Evolutionary conservation across 2,113 vertebrate genomes (phyloP).

Genomic region (Ammodytes marinus): DNA sequence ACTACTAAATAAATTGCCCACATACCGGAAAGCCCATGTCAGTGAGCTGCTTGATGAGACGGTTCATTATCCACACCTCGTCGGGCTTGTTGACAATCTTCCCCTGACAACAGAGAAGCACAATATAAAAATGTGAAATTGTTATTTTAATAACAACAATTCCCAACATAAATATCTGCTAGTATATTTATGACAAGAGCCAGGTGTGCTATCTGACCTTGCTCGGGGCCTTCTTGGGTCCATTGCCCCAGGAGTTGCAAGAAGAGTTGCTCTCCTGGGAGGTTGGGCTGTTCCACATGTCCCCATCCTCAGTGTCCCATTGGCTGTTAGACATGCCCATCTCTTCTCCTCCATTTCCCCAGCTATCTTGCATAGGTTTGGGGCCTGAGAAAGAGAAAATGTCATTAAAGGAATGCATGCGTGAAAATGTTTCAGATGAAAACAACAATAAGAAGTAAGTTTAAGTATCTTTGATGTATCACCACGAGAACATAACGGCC

Average conservation of each 20-base stretch:
- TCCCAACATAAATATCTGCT: background rate
- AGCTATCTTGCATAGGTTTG: constrained; percentile 99
- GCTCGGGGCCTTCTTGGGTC: constrained; percentile 91
- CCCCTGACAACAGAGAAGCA: constrained; percentile 79
- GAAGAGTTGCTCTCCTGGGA: constrained; percentile 94
- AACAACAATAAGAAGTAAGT: background rate
- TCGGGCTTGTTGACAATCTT: constrained; percentile 94
- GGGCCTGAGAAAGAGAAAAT: constrained; percentile 85
- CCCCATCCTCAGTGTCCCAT: constrained; percentile 96
- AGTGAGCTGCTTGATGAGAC: constrained; percentile 97
- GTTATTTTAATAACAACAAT: background rate
- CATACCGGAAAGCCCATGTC: constrained; percentile 99
- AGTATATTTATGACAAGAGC: background rate
- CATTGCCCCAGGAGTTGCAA: constrained; percentile 94
- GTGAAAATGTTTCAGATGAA: background rate
- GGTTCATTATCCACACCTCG: constrained; percentile 96
- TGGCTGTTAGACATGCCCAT: constrained; percentile 88
- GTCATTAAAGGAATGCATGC: background rate
- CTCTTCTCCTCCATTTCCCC: constrained; percentile 94
- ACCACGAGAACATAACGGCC: background rate
- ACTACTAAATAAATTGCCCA: constrained; percentile 6
- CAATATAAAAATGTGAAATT: background rate
- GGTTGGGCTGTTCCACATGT: constrained; percentile 95
- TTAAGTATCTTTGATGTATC: background rate
- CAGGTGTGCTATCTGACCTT: constrained; percentile 85